These are phyloP conservation scores for Acrossocheilus fasciatus DNA, from an alignment of 2,797 vertebrate species.

Conservation along the genomic window DNA sequence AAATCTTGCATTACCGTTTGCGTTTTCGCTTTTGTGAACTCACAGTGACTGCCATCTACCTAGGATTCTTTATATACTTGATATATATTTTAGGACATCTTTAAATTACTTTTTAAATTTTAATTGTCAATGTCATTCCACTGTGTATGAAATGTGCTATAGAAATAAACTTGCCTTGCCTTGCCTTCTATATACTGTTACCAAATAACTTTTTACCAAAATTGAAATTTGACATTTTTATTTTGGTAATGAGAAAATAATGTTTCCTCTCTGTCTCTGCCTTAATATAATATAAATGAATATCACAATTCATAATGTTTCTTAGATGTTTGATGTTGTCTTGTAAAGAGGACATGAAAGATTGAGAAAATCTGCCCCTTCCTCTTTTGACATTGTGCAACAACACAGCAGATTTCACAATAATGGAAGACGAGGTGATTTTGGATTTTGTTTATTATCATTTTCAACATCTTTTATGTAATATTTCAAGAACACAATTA, in stretches of 20 bases:
- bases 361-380: slow-evolving; percentile 29
- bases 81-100: too few species aligned
- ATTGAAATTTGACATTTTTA: background rate
- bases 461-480: background rate
- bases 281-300: background rate
- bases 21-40: too few species aligned
- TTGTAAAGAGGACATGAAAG: slow-evolving; percentile 71
- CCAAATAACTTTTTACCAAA: background rate
- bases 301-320: background rate
- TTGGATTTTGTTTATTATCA: background rate
- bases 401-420: slow-evolving; percentile 29
- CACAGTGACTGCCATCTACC: too few species aligned
- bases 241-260: background rate
- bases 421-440: background rate
- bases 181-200: background rate
- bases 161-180: too few species aligned
- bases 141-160: too few species aligned
- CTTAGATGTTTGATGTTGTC: background rate
- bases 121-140: too few species aligned
- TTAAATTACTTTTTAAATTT: too few species aligned
- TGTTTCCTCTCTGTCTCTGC: background rate
- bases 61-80: too few species aligned
- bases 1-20: too few species aligned
- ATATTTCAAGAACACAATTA: background rate
- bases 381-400: slow-evolving; percentile 58